Base-by-base conservation (phyloP, 2,888 invertebrate genomes). In the Mythimna impura region DNA sequence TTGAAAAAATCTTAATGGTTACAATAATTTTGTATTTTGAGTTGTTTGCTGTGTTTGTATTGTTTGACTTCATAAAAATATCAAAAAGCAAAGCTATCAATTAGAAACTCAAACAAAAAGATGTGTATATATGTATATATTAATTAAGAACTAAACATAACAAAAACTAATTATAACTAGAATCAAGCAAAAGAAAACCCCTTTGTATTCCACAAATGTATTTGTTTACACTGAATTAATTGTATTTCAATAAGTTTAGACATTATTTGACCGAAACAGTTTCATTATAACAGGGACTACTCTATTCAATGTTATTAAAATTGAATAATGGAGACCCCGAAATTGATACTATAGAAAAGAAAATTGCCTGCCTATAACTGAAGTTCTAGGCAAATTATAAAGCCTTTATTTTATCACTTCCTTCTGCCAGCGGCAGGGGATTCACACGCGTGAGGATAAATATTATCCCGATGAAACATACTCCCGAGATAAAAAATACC, bases 161-260 rank as follows among this genome's bases (percentile, higher is more conserved):
- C 30, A 30, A 25, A 58, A 70, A 55, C 54, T 0, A 76, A 73
- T 73, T 76, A 76, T 12, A 70, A 67, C 20, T 73, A 57, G 34
- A 54, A 71, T 61, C 65, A 9, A 25, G 3, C 34, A 7, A 34
- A 22, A 8, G 22, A 34, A 47, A 71, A 30, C 62, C 17, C 0
- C 14, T 72, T 61, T 73, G 67, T 73, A 14, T 58, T 65, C 17
- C 36, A 62, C 17, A 57, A 73, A 30, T 55, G 10, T 67, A 74
- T 78, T 78, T 74, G 55, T 66, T 78, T 60, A 65, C 58, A 57
- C 20, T 3, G 22, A 63, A 72, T 67, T 60, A 52, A 60, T 81
- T 47, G 22, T 62, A 43, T 68, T 58, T 10, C 20, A 50, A 12
- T 25, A 8, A 30, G n/a, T 61, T 64, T 20, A 34, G 43, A 7